Percentiles rank a stretch among this genome's conserved stretches.
These are phyloP conservation scores for Silvanus unidentatus DNA, from an alignment of 2,888 invertebrate genomes.

Conservation along the genomic window DNA sequence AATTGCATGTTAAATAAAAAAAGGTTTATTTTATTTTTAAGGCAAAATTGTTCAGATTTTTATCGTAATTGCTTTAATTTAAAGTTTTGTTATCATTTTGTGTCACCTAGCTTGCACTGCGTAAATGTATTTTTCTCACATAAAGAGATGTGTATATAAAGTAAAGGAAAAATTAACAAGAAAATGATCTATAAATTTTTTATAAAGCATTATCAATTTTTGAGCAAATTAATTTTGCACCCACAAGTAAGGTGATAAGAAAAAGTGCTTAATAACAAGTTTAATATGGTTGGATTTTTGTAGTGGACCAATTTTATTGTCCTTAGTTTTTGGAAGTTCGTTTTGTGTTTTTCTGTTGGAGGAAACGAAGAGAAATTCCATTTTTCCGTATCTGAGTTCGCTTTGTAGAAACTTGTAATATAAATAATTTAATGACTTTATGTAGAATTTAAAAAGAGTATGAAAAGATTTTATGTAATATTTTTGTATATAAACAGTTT, in stretches of 20 bases:
- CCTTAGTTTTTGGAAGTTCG: conserved; percentile 21
- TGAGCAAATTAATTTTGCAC: conserved; percentile 4
- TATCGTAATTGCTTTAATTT: too few species aligned
- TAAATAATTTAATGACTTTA: conserved; percentile 3
- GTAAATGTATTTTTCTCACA: too few species aligned
- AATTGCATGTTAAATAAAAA: too few species aligned
- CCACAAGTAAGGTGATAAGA: conserved; percentile 19
- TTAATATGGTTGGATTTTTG: conserved; percentile 34
- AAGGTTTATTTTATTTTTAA: too few species aligned
- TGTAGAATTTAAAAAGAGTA: conserved; percentile 11
- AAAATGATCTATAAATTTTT: not conserved
- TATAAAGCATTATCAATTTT: conserved; percentile 1
- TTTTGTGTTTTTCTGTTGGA: conserved; percentile 21
- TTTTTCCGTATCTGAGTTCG: conserved; percentile 4
- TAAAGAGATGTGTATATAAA: too few species aligned
- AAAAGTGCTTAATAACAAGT: conserved; percentile 31
- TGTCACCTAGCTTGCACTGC: too few species aligned
- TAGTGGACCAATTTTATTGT: conserved; percentile 38
- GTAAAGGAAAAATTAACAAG: too few species aligned
- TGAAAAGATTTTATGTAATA: conserved; percentile 12
- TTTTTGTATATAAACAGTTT: conserved; percentile 18
- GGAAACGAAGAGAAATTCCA: conserved; percentile 16
- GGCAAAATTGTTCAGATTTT: too few species aligned
- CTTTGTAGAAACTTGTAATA: conserved; percentile 10
- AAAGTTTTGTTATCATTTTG: too few species aligned